Evolutionary conservation across 2,113 vertebrate genomes (phyloP).

Genomic region (Poeciliopsis occidentalis): DNA sequence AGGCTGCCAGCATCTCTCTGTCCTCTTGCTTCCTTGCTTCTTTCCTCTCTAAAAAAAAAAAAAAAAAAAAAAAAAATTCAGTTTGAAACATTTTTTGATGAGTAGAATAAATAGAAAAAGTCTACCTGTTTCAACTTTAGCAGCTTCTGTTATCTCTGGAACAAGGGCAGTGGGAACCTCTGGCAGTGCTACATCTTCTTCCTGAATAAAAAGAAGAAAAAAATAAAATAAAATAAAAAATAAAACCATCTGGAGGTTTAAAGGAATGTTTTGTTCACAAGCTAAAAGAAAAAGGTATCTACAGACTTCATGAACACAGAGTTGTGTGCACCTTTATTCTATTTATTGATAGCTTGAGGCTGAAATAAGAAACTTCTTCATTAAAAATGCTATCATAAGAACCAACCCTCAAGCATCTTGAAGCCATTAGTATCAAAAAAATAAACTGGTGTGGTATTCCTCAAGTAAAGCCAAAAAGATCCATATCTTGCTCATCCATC

Average conservation of each 20-base stretch:
- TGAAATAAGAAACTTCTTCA: too few relatives aligned
- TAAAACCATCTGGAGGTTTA: neutral
- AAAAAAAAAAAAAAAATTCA: slow-evolving; percentile 16
- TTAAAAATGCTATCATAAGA: too few relatives aligned
- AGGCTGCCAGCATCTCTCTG: slow-evolving; percentile 78
- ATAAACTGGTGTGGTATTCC: neutral
- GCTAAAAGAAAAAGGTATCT: neutral
- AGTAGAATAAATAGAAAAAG: neutral
- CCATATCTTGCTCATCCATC: neutral
- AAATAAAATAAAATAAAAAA: neutral
- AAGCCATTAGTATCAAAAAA: neutral
- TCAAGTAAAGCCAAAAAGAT: neutral
- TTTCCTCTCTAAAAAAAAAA: slow-evolving; percentile 70
- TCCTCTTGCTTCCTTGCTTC: slow-evolving; percentile 61
- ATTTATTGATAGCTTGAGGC: too few relatives aligned
- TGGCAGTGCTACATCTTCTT: slow-evolving; percentile 86
- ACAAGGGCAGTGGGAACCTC: slow-evolving; percentile 86
- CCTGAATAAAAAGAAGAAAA: slow-evolving; percentile 47
- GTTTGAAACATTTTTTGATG: neutral
- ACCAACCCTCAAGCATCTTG: too few relatives aligned
- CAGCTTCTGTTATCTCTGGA: slow-evolving; percentile 67
- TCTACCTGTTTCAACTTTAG: slow-evolving; percentile 79
- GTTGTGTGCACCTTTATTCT: too few relatives aligned
- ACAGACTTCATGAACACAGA: neutral
- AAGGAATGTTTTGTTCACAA: neutral